A percentile compares a stretch with the other conserved stretches of the same genome.
Evolutionary conservation across 2,113 vertebrate genomes (phyloP).

Genomic region (Cyanoderma ruficeps): DNA sequence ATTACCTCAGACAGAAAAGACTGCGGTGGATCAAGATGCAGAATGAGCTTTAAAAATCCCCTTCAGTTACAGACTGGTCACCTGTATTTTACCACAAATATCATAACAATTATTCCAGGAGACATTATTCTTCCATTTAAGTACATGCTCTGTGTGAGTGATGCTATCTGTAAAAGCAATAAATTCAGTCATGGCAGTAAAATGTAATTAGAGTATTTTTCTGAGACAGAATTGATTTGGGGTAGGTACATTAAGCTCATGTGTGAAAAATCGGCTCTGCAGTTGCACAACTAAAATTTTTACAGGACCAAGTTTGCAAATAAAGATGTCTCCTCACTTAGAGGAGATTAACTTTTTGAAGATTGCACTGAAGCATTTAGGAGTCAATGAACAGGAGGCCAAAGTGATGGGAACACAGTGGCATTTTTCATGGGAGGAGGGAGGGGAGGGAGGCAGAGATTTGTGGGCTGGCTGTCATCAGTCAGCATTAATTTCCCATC

Average conservation of each 20-base stretch:
- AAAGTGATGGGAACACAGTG: not conserved
- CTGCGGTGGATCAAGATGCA: not conserved
- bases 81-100: not conserved
- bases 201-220: slow-evolving; percentile 44
- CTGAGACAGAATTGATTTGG: slow-evolving; percentile 47
- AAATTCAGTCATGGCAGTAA: slow-evolving; percentile 11
- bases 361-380: not conserved
- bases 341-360: not conserved
- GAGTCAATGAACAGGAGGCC: not conserved
- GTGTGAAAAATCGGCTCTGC: slow-evolving; percentile 16
- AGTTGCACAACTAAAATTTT: not conserved
- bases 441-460: slow-evolving; percentile 32
- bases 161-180: slow-evolving; percentile 45
- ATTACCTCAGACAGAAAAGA: not conserved
- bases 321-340: not conserved
- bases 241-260: slow-evolving; percentile 1
- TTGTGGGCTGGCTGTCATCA: slow-evolving; percentile 34
- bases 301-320: not conserved
- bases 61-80: not conserved
- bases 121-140: slow-evolving; percentile 33
- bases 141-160: not conserved
- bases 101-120: slow-evolving; percentile 33
- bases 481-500: slow-evolving; percentile 50
- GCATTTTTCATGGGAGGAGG: slow-evolving; percentile 14
- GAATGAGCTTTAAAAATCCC: not conserved